These are phyloP conservation scores for Cygnus olor DNA, from an alignment of 2,797 vertebrate genomes.

Conservation along the genomic window DNA sequence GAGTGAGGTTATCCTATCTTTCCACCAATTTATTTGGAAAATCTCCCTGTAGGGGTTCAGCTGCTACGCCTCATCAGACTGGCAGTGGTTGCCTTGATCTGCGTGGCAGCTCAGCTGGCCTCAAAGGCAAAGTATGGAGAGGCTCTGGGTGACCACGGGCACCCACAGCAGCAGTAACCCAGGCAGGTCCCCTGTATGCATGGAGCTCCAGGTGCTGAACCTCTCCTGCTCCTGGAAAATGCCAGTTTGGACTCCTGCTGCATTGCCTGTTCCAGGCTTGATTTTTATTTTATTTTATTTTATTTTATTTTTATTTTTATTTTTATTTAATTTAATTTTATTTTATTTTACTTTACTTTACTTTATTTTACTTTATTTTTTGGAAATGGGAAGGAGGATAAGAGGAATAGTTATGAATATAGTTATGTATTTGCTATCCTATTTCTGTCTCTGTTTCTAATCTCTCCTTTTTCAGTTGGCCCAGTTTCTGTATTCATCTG, in stretches of 20 bases:
- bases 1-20: neutral
- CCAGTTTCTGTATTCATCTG: neutral
- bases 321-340: too few relatives aligned
- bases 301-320: too few relatives aligned
- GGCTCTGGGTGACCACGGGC: neutral
- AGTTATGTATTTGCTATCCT: neutral
- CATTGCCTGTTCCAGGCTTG: neutral
- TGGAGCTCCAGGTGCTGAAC: accelerated
- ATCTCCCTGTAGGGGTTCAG: neutral
- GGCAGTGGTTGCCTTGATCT: neutral
- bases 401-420: neutral
- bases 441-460: neutral
- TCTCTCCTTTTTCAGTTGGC: neutral
- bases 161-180: neutral
- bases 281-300: neutral
- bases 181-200: accelerated
- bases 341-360: too few relatives aligned
- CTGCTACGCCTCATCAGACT: neutral
- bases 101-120: neutral
- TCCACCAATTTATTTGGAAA: neutral
- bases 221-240: neutral
- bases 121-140: neutral
- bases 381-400: neutral
- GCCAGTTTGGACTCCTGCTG: neutral
- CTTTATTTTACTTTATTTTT: neutral